A percentile compares a stretch with the other conserved stretches of the same genome.
Conservation (phyloP, 2,113 vertebrate genomes). For the Rhinolophus sinicus region DNA sequence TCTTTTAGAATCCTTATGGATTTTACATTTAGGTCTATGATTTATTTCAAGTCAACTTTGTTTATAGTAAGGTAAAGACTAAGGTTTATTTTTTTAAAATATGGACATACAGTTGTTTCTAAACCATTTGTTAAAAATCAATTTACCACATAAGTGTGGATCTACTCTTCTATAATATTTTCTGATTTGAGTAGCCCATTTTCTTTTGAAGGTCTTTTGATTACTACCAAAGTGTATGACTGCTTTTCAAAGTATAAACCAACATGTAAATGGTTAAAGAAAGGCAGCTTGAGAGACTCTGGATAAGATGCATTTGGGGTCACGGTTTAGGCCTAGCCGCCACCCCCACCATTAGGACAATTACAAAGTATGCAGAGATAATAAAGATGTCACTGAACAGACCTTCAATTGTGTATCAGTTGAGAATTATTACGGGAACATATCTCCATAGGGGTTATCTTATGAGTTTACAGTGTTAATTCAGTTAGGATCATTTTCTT, state of each 20-base stretch:
- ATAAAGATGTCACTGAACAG: background rate
- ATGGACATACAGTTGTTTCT: background rate
- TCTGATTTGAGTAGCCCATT: background rate
- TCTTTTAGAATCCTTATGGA: background rate
- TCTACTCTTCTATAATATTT: background rate
- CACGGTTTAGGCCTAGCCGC: background rate
- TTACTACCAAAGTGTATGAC: background rate
- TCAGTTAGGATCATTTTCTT: background rate
- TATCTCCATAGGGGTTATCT: background rate
- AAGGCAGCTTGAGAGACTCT: background rate
- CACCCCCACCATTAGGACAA: background rate
- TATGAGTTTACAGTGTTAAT: background rate
- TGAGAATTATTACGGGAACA: background rate
- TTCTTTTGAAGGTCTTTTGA: constrained; percentile 1
- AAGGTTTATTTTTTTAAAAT: background rate
- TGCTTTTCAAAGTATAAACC: constrained; percentile 35
- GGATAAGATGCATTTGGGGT: background rate
- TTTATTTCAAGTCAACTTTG: background rate
- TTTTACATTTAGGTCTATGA: constrained; percentile 19
- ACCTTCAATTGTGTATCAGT: background rate
- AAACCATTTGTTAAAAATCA: constrained; percentile 16
- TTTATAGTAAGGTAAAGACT: background rate
- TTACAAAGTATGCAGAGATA: constrained; percentile 12
- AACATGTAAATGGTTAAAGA: background rate
- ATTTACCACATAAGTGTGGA: background rate